Conservation (phyloP, 2,888 invertebrate genomes). For the Caenorhabditis sp. region DNA sequence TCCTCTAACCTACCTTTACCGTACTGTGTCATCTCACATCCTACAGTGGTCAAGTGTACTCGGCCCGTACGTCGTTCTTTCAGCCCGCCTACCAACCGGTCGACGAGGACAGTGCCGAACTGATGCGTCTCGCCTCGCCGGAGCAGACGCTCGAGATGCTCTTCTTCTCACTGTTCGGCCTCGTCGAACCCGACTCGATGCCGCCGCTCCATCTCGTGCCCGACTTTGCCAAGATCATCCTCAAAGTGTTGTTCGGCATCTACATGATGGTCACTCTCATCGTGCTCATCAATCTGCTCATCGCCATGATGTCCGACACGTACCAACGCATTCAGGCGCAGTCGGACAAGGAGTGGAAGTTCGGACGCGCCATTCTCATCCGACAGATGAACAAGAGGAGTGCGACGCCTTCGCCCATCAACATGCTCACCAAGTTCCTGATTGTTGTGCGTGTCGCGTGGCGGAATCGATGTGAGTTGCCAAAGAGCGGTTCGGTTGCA, state of each 20-base stretch:
- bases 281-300: conserved; percentile 95
- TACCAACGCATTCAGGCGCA: conserved; percentile 95
- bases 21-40: no score
- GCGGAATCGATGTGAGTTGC: conserved; percentile 75
- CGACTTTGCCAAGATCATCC: conserved; percentile 79
- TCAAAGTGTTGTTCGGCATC: conserved; percentile 88
- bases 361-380: conserved; percentile 96
- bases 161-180: conserved; percentile 83
- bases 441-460: conserved; percentile 78
- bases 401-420: conserved; percentile 96
- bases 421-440: conserved; percentile 88
- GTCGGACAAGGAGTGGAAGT: conserved; percentile 99
- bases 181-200: conserved; percentile 84
- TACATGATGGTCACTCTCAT: conserved; percentile 98
- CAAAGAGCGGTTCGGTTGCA: background rate
- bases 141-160: conserved; percentile 93
- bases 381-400: conserved; percentile 97
- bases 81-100: conserved; percentile 79
- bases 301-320: conserved; percentile 99
- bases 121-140: conserved; percentile 78
- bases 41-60: no score
- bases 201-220: conserved; percentile 81
- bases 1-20: no score
- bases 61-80: no score
- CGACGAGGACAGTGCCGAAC: conserved; percentile 77